These are phyloP conservation scores for Teleogryllus occipitalis DNA, from an alignment of 1,140 invertebrate genomes.

Conservation along the genomic window DNA sequence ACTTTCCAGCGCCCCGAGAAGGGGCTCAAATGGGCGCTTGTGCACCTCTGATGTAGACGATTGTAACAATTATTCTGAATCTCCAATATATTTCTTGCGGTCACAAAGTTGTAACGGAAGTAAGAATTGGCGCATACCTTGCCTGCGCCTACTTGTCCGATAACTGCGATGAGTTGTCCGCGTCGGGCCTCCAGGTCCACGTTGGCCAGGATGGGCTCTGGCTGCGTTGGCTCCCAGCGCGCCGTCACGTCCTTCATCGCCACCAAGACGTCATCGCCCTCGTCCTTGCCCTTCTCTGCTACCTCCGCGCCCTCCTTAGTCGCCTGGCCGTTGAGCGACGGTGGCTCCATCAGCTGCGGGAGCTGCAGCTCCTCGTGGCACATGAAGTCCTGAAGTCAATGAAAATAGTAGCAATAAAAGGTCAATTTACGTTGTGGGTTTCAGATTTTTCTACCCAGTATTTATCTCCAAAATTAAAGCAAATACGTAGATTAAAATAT, in stretches of 20 bases:
- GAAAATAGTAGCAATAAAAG: too few species aligned
- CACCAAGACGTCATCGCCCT: conserved; percentile 30
- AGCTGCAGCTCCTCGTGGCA: background rate
- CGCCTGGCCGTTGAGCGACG: background rate
- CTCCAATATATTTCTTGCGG: too few species aligned
- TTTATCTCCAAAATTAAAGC: too few species aligned
- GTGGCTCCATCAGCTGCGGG: background rate
- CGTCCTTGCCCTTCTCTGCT: background rate
- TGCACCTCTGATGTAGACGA: too few species aligned
- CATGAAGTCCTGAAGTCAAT: background rate
- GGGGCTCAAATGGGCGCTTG: too few species aligned
- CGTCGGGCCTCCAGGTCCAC: conserved; percentile 37
- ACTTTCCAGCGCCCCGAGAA: too few species aligned
- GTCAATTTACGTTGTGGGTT: too few species aligned
- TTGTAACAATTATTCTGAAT: too few species aligned
- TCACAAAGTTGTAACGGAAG: too few species aligned
- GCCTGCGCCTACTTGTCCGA: conserved; percentile 55
- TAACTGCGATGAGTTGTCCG: conserved; percentile 49
- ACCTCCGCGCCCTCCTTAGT: background rate
- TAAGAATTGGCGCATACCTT: conserved; percentile 31
- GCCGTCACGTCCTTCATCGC: conserved; percentile 42
- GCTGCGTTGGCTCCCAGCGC: conserved; percentile 39
- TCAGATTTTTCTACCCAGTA: too few species aligned
- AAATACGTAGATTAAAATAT: too few species aligned
- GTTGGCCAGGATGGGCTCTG: conserved; percentile 40